Evolutionary conservation across 2,113 vertebrate genomes (phyloP), one percentile per base, ranked within the genome.

Genomic region (Gymnorhina tibicen): DNA sequence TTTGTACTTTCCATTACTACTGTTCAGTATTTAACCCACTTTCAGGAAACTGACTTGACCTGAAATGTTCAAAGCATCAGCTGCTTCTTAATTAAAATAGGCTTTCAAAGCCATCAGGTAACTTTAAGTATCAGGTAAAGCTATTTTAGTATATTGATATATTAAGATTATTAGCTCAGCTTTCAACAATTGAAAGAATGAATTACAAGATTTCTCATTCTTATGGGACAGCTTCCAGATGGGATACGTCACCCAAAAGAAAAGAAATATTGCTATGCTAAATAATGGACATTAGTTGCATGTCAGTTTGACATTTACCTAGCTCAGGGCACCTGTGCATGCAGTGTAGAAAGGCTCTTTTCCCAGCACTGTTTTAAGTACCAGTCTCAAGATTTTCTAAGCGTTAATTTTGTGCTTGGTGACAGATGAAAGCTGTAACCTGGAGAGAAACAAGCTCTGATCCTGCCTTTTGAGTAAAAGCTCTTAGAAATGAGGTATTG

Each of bases 381-480:
- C 8, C 32, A 41, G 55, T 91, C 68, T 80, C 28, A 50, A 89
- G 66, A 53, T 83, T 87, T 92, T 79, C 27, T 92, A 62, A 80
- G 49, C 74, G 60, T 84, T 93, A 46, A 62, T 91, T 44, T 91
- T 94, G 37, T 93, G 62, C 32, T 92, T 97, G 33, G 50, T 73
- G 59, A 62, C 44, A 95, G 27, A 12, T 86, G 74, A 94, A 94
- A 97, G 66, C 76, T 91, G 46, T 85, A 96, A 89, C 37, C 59
- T 49, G 55, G 53, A 91, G 53, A 93, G 72, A 84, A 96, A 76
- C 59, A 95, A 95, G 55, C 49, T 85, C 94, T 42, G 73, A 95
- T 78, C 78, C 72, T 94, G 62, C 53, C 39, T 97, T 88, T 74
- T 60, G 33, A 87, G 37, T 46, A 80, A 77, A 79, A 93, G 28